Percentiles rank a stretch among this genome's conserved stretches.
Conservation (phyloP, 2,888 invertebrate genomes). For the Hemithea aestivaria region DNA sequence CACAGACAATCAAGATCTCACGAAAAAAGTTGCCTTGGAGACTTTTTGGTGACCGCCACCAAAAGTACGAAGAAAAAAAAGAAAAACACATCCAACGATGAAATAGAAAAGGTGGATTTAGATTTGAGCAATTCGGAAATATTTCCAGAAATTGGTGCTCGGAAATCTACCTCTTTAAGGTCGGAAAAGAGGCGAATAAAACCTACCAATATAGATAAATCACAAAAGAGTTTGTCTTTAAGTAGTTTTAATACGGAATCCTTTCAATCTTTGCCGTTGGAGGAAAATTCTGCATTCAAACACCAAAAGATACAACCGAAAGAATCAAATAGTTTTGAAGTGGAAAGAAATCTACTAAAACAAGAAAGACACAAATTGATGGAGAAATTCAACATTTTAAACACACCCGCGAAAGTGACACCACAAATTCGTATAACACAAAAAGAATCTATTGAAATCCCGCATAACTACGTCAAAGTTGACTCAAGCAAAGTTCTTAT, state of each 20-base stretch:
- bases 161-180: conserved; percentile 55
- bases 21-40: conserved; percentile 63
- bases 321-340: conserved; percentile 55
- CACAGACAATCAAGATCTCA: conserved; percentile 54
- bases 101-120: conserved; percentile 43
- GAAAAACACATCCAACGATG: conserved; percentile 52
- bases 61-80: conserved; percentile 57
- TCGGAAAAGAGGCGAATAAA: conserved; percentile 71
- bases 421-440: conserved; percentile 58
- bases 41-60: conserved; percentile 52
- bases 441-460: conserved; percentile 44
- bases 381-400: conserved; percentile 69
- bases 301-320: conserved; percentile 51
- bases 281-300: conserved; percentile 63
- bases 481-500: conserved; percentile 66
- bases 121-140: conserved; percentile 63
- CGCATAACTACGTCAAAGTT: conserved; percentile 53
- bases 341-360: conserved; percentile 63
- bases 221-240: conserved; percentile 55
- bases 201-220: conserved; percentile 68
- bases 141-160: conserved; percentile 66
- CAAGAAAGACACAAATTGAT: conserved; percentile 67
- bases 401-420: conserved; percentile 37
- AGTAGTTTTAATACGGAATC: conserved; percentile 58
- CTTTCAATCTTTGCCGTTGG: conserved; percentile 49